phyloP scores from a whole-genome alignment of 2,113 vertebrate genomes.

The Cyrtonyx montezumae region DNA sequence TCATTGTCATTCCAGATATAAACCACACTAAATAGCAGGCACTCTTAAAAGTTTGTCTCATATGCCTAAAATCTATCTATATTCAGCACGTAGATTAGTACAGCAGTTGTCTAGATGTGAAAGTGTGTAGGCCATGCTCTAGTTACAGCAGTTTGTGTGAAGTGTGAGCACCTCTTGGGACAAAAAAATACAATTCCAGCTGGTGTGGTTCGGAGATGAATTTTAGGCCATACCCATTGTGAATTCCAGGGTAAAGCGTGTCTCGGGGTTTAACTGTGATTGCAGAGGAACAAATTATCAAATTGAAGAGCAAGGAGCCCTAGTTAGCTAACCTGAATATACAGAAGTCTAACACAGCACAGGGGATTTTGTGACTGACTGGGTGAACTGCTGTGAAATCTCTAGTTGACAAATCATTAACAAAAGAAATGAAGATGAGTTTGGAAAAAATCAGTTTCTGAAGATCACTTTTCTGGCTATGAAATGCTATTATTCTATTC shows the following conservation, averaged over 20 bases:
- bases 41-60: not conserved
- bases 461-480: not conserved
- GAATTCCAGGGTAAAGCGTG: not conserved
- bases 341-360: not conserved
- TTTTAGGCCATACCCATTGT: slow-evolving; percentile 41
- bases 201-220: not conserved
- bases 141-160: not conserved
- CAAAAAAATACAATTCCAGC: not conserved
- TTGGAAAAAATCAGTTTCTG: not conserved
- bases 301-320: not conserved
- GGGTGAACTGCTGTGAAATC: not conserved
- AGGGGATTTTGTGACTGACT: not conserved
- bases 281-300: not conserved
- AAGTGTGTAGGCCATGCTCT: not conserved
- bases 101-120: not conserved
- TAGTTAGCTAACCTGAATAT: slow-evolving; percentile 39
- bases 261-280: slow-evolving; percentile 7
- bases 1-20: not conserved
- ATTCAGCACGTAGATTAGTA: not conserved
- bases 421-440: not conserved
- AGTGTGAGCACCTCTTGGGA: rapidly evolving
- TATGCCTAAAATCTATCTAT: not conserved
- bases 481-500: not conserved
- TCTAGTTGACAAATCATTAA: not conserved
- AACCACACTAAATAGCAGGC: not conserved